Conservation (phyloP, 2,888 invertebrate genomes). For the Agrotis exclamationis region DNA sequence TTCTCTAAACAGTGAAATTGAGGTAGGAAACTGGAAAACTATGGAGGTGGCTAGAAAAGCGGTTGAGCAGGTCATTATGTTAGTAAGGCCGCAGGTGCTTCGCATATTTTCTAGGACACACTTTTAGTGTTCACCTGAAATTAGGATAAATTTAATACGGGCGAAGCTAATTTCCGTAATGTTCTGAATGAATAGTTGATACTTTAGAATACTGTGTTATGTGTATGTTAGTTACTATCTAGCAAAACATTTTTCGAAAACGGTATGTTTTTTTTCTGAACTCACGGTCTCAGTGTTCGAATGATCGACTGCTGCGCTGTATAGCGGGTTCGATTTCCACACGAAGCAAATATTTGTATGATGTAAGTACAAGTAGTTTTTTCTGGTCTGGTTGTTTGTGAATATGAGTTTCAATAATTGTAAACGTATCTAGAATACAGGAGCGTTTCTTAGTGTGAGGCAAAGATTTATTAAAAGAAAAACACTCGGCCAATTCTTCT, state of each 20-base stretch:
- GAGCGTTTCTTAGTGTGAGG: background rate
- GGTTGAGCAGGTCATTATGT: constrained; percentile 43
- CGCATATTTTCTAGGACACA: constrained; percentile 56
- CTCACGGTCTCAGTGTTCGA: too few species aligned
- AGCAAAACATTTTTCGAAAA: background rate
- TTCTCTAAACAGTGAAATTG: constrained; percentile 23
- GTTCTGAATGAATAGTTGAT: constrained; percentile 8
- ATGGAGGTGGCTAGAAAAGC: constrained; percentile 6
- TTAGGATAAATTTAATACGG: constrained; percentile 42
- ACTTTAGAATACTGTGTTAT: background rate
- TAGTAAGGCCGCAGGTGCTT: constrained; percentile 47
- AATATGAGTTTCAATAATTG: too few species aligned
- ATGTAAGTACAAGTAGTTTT: too few species aligned
- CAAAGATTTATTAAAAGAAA: background rate
- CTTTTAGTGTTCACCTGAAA: constrained; percentile 42
- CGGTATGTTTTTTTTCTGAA: too few species aligned
- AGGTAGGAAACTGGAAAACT: background rate
- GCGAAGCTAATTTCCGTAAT: background rate
- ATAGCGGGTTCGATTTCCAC: too few species aligned
- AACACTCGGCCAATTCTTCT: background rate
- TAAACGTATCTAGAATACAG: too few species aligned
- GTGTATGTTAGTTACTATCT: background rate
- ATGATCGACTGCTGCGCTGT: too few species aligned
- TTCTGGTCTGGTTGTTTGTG: too few species aligned
- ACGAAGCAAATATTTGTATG: too few species aligned